Base-by-base conservation (phyloP, 2,888 invertebrate genomes). In the Carpatolechia fugitivella region DNA sequence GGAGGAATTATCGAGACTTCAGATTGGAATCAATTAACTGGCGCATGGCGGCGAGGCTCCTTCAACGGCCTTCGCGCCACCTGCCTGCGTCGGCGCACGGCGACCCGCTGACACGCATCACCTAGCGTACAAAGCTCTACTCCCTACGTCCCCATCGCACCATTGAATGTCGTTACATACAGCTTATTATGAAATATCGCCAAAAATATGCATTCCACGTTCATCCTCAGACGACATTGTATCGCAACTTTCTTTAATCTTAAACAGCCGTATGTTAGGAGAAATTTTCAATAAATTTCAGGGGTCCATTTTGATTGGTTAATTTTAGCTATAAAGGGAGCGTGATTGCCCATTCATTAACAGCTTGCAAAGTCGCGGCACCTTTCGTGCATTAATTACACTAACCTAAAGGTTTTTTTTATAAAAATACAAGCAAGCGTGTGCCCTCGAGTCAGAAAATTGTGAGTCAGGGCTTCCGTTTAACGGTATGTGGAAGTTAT, bases 1-100 rank as follows among this genome's bases (percentile, higher is more conserved):
- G 74, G 61, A 73, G 74, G 75, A 80, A 81, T 82, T 83, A 84
- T 80, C 76, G 76, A 66, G 73, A 72, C 72, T 76, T 77, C 80
- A 80, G 87, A 87, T 87, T 85, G 85, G 81, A 85, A 88, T 87
- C 85, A 87, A 87, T 86, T 87, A 86, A 82, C 77, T 76, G 78
- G 72, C 78, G 78, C 82, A 77, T 76, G 78, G 72, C 78, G 78
- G 78, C 80, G 78, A 77, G 72, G 78, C 79, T 82, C 80, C 80
- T 74, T 65, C 60, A 61, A 65, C 76, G 81, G 78, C 85, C 85
- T 86, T 82, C 82, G 77, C 70, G 72, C 78, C 87, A 87, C 85
- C 86, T 86, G 87, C 85, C 75, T 62, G 70, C 63, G 63, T 49
- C 65, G 59, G 46, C 55, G 52, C 48, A 57, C 20, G 14, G 29